Evolutionary conservation across 2,113 vertebrate species (phyloP), one percentile per base, ranked within the genome.

Genomic region (pig (Sus scrofa)): DNA sequence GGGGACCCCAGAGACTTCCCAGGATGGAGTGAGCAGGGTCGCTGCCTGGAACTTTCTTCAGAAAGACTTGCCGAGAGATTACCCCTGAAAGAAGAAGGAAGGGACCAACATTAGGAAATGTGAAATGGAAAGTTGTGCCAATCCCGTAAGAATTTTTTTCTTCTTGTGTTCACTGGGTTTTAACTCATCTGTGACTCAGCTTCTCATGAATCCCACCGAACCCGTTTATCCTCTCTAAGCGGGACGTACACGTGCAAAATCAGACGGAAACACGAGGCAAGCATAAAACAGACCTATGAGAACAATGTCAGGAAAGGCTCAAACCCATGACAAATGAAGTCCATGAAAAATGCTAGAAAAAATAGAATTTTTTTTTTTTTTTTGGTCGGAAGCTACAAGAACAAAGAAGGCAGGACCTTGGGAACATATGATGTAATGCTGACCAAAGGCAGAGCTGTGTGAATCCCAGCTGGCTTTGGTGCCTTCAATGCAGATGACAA

Each of bases 271-370:
- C 50, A 10, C 0, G 30, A 95, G 75, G 62, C 39, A 56, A 77
- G 27, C 24, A 1, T 12, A 6, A 83, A 65, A 56, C 15, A 62
- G 22, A 37, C 11, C 8, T 2, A 1, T 1, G 24, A 62, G 58
- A 75, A 96, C 88, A 94, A 81, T 86, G 92, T 88, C 90, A 75
- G 92, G 90, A 96, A 91, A 84, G 63, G 58, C 65, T 86, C 71
- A 65, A 16, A 16, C 6, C 39, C 54, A 2, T 15, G 92, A 86
- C 16, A 44, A 60, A 83, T 2, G 34, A 73, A 62, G 81, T 22
- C 58, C 54, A 79, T 67, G 68, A 93, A 67, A 86, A 97, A 79
- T 12, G 18, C 44, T 73, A 19, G 67, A 8, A 32, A 70, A 75
- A 63, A 56, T 24, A 26, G 4, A 58, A 7, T 7, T 24, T 37